A percentile compares a stretch with the other conserved stretches of the same genome.
Conservation (phyloP, 1,140 invertebrate species). For the Cryptotermes secundus region DNA sequence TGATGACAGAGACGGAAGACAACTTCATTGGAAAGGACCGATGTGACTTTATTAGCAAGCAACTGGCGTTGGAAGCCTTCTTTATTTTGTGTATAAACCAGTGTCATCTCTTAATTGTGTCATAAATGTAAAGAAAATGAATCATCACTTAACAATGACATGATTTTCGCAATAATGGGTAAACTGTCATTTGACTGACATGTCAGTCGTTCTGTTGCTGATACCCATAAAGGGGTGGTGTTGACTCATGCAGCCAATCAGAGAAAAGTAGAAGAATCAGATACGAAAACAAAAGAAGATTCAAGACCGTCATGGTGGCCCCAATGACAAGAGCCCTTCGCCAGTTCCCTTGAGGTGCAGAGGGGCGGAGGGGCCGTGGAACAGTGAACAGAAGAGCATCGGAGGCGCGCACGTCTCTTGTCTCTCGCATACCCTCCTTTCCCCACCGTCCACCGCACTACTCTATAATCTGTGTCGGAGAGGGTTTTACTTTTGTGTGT, state of each 20-base stretch:
- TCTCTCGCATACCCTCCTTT: neutral
- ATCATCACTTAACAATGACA: too few species aligned
- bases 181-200: too few species aligned
- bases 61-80: neutral
- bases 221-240: neutral
- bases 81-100: neutral
- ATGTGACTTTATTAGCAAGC: neutral
- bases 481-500: slow-evolving; percentile 17
- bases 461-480: neutral
- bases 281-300: neutral
- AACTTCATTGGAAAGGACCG: neutral
- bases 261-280: neutral
- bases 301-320: neutral
- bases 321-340: neutral
- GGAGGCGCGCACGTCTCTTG: slow-evolving; percentile 11
- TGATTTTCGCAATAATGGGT: too few species aligned
- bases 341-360: neutral
- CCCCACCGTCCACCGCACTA: neutral
- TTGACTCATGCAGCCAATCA: neutral
- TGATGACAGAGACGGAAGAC: neutral
- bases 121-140: too few species aligned
- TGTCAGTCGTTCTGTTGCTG: neutral
- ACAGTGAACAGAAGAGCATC: slow-evolving; percentile 18
- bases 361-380: neutral
- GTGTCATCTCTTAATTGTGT: neutral